These are phyloP conservation scores for Theropithecus gelada DNA, from an alignment of 2,113 vertebrate species.

Conservation along the genomic window DNA sequence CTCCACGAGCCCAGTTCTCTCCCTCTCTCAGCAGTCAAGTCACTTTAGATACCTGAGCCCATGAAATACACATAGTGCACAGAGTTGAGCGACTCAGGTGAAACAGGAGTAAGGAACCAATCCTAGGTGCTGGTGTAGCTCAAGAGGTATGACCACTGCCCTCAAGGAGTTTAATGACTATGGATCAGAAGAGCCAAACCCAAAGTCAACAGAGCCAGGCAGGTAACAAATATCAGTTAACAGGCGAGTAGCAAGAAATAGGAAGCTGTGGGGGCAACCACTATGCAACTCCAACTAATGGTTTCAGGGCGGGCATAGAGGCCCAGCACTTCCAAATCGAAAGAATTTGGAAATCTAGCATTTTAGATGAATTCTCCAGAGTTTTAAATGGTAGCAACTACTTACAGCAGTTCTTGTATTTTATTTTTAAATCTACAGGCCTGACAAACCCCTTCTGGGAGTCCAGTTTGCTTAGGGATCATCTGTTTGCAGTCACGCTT, in stretches of 20 bases:
- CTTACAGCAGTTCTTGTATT: neutral
- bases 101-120: neutral
- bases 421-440: neutral
- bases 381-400: neutral
- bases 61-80: rapidly evolving
- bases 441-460: neutral
- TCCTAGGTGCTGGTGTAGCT: neutral
- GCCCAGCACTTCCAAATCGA: neutral
- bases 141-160: neutral
- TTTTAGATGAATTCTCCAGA: neutral
- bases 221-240: neutral
- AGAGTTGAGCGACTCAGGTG: neutral
- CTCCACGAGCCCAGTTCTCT: neutral
- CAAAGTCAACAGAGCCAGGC: neutral
- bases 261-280: neutral
- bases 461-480: neutral
- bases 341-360: neutral
- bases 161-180: neutral
- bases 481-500: neutral
- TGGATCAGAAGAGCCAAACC: neutral
- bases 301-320: neutral
- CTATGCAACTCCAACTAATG: too few species aligned
- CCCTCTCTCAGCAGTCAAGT: neutral
- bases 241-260: neutral
- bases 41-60: neutral